A percentile compares a stretch with the other conserved stretches of the same genome.
Conservation (phyloP, 2,797 vertebrate species). For the Platalea minor region DNA sequence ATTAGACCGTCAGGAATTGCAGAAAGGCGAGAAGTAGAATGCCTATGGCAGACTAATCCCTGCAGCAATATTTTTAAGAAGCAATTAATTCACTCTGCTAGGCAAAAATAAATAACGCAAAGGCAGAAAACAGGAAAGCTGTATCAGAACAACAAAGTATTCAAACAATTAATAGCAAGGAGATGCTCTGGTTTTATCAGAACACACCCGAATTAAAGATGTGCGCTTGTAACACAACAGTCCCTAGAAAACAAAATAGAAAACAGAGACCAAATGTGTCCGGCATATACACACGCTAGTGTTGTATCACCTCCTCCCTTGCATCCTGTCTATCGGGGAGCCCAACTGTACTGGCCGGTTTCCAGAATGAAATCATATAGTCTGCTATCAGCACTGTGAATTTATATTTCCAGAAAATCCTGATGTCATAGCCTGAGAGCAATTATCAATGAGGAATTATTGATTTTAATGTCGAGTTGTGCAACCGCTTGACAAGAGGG, state of each 20-base stretch:
- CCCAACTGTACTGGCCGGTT: not conserved
- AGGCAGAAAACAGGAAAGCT: not conserved
- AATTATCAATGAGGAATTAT: constrained; percentile 43
- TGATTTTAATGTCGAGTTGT: constrained; percentile 20
- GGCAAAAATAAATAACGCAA: not conserved
- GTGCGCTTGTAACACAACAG: not conserved
- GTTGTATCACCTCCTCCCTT: not conserved
- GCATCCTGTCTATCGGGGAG: not conserved
- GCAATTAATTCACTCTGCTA: not conserved
- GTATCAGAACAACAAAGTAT: not conserved
- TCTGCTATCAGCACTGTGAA: constrained; percentile 12
- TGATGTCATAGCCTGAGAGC: constrained; percentile 32
- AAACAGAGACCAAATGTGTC: not conserved
- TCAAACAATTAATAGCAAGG: not conserved
- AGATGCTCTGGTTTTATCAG: not conserved
- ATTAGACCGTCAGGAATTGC: not conserved
- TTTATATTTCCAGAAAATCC: constrained; percentile 25
- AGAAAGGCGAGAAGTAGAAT: not conserved
- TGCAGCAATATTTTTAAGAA: not conserved
- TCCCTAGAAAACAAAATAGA: not conserved
- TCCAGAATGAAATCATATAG: constrained; percentile 46
- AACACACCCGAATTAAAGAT: not conserved
- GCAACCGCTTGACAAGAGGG: not conserved
- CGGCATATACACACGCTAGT: not conserved
- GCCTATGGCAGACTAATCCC: not conserved